Conservation (phyloP, 1,140 invertebrate species). For the Drosophila nigromelanica region DNA sequence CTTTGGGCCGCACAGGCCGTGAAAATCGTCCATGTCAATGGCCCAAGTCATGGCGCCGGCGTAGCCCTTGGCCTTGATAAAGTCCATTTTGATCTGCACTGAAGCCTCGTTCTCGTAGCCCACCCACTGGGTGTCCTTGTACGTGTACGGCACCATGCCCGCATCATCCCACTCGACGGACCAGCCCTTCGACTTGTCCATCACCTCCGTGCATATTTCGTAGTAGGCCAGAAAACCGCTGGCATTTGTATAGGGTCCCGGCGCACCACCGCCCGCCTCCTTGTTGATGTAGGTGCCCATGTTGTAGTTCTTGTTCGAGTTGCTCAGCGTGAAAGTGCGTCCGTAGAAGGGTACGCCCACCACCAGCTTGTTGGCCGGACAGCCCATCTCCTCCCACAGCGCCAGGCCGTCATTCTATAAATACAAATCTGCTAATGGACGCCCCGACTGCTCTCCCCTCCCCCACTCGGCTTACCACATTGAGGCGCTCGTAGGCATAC, state of each 20-base stretch:
- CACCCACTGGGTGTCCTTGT: slow-evolving; percentile 95
- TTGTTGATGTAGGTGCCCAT: slow-evolving; percentile 94
- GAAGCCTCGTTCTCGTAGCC: slow-evolving; percentile 90
- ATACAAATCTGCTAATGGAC: neutral
- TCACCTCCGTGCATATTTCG: slow-evolving; percentile 92
- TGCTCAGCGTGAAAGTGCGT: slow-evolving; percentile 90
- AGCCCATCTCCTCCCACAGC: slow-evolving; percentile 94
- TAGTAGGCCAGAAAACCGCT: slow-evolving; percentile 95
- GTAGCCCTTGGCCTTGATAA: slow-evolving; percentile 91
- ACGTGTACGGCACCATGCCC: slow-evolving; percentile 93
- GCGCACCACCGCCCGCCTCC: slow-evolving; percentile 92
- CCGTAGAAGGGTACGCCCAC: slow-evolving; percentile 95
- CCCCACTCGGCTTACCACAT: slow-evolving; percentile 88
- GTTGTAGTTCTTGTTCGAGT: slow-evolving; percentile 92
- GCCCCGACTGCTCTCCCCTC: neutral
- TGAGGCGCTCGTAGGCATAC: slow-evolving; percentile 94
- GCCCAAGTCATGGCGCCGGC: slow-evolving; percentile 95
- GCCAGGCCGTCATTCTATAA: slow-evolving; percentile 91
- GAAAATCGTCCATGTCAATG: slow-evolving; percentile 94
- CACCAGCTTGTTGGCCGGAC: slow-evolving; percentile 93
- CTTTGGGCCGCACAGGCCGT: slow-evolving; percentile 89
- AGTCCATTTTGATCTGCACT: slow-evolving; percentile 94
- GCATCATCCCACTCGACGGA: slow-evolving; percentile 91
- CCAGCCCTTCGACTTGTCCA: slow-evolving; percentile 89
- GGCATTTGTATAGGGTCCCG: slow-evolving; percentile 93